Evolutionary conservation across 1,140 invertebrate genomes (phyloP).

Genomic region (Cylas formicarius): DNA sequence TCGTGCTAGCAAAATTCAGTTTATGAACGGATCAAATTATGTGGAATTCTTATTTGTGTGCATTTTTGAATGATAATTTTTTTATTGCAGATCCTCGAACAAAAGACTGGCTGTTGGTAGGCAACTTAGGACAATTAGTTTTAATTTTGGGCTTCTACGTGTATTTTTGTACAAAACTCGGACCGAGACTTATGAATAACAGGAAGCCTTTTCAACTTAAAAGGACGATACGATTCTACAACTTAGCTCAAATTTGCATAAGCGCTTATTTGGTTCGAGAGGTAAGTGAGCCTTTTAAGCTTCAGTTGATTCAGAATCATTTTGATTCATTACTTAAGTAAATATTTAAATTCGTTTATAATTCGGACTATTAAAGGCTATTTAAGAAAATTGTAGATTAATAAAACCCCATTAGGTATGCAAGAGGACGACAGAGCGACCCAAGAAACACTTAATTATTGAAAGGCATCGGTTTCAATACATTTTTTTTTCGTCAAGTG

Average conservation of each 20-base stretch:
- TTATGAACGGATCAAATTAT: too few relatives aligned
- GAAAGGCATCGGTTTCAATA: too few relatives aligned
- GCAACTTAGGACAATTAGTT: conserved; percentile 69
- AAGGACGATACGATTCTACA: conserved; percentile 70
- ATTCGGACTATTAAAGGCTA: too few relatives aligned
- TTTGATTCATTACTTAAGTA: too few relatives aligned
- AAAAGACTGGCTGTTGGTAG: conserved; percentile 75
- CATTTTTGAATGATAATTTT: background rate
- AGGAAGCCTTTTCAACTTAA: conserved; percentile 76
- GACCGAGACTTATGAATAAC: conserved; percentile 78
- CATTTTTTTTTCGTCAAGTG: too few relatives aligned
- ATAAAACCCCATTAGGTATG: too few relatives aligned
- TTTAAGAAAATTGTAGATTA: too few relatives aligned
- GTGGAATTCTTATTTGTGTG: background rate
- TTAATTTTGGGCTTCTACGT: conserved; percentile 66
- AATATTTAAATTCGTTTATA: too few relatives aligned
- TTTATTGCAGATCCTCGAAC: conserved; percentile 72
- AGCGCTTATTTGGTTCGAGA: conserved; percentile 67
- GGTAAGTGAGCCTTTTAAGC: conserved; percentile 42
- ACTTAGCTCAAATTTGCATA: conserved; percentile 66
- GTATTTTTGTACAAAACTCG: conserved; percentile 65
- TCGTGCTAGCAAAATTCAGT: too few relatives aligned
- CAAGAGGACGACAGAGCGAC: too few relatives aligned
- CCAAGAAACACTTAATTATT: too few relatives aligned
- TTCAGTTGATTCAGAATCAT: too few relatives aligned